phyloP scores from a whole-genome alignment of 2,888 invertebrate genomes.

The Polydrusus pterygomalis region DNA sequence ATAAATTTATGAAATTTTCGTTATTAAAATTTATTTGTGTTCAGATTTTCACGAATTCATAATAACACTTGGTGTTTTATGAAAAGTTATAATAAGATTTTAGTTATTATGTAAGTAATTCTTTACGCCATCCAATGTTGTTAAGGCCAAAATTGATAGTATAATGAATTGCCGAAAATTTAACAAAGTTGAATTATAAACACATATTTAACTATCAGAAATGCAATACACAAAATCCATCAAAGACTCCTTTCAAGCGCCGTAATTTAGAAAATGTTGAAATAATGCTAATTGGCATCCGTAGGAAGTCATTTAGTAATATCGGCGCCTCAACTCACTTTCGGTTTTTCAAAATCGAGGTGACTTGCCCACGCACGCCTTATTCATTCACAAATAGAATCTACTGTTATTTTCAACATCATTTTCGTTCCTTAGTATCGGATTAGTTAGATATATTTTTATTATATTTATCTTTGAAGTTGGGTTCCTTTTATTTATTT shows the following conservation, averaged over 20 bases:
- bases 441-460: constrained; percentile 5
- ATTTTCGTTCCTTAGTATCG: not conserved
- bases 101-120: no score
- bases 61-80: no score
- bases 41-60: no score
- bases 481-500: not conserved
- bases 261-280: constrained; percentile 28
- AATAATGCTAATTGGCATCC: constrained; percentile 44
- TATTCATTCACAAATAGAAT: constrained; percentile 41
- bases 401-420: constrained; percentile 14
- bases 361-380: constrained; percentile 48
- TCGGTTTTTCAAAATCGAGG: constrained; percentile 53
- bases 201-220: not conserved
- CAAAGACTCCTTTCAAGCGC: not conserved
- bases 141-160: no score
- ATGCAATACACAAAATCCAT: not conserved
- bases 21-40: no score
- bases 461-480: not conserved
- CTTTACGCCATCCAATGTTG: no score
- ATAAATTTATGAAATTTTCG: no score
- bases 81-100: no score
- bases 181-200: no score
- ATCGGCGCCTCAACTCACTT: constrained; percentile 46
- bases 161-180: no score
- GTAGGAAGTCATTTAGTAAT: constrained; percentile 51